Evolutionary conservation across 2,113 vertebrate species (phyloP), one percentile per base, ranked within the genome.

Genomic region (Laticauda colubrina): DNA sequence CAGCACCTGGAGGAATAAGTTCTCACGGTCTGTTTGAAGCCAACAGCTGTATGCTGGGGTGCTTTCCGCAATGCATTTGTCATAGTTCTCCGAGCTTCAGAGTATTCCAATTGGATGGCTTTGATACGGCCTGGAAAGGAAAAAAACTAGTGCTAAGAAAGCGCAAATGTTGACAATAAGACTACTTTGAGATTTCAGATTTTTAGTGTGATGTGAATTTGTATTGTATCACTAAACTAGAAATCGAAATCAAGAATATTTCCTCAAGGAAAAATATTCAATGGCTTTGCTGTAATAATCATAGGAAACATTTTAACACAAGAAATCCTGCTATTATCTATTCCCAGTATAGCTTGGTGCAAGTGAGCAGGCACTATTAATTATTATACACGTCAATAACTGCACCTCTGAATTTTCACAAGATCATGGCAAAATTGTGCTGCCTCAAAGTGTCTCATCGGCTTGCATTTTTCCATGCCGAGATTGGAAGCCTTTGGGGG

Each of bases 31-130:
- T 99, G 99, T 94, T 99, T 99, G 98, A 99, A 99, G 96, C 99
- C 99, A 0, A 99, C 99, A 0, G 99, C 99, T 0, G 99, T 99
- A 98, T 99, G 99, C 94, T 99, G 99, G 0, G 99, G 99, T 0
- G 99, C 99, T 96, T 99, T 99, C 92, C 99, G 98, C 94, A 99
- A 98, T 26, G 99, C 99, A 1, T 99, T 99, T 75, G 99, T 99
- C 96, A 99, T 98, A 12, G 99, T 99, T 92, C 99, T 97, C 91
- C 99, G 97, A 0, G 99, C 99, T 97, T 99, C 99, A 0, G 99
- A 98, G 96, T 99, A 99, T 92, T 99, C 99, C 98, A 99, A 93
- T 98, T 99, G 99, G 96, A 99, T 99, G 91, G 99, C 98, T 95
- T 99, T 99, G 94, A 99, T 99, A 48, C 99, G 98, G 90, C 99